Evolutionary conservation across 2,888 invertebrate genomes (phyloP).

Genomic region (Cephus sareptanus): DNA sequence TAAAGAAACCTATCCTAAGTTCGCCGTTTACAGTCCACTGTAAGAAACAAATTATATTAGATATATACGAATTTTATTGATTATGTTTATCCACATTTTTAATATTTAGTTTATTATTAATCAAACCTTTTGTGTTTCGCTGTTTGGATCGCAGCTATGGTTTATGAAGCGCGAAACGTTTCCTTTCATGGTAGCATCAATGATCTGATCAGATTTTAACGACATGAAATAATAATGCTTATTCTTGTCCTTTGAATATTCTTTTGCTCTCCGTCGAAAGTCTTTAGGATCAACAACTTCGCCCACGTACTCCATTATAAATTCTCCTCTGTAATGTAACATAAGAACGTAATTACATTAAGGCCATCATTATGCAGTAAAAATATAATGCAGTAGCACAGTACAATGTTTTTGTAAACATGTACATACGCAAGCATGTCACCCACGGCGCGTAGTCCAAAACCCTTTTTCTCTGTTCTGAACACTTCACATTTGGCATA

Average conservation of each 20-base stretch:
- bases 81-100: background rate
- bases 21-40: constrained; percentile 93
- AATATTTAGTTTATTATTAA: background rate
- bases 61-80: background rate
- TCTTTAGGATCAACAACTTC: constrained; percentile 93
- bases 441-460: constrained; percentile 85
- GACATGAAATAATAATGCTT: constrained; percentile 99
- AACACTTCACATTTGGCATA: constrained; percentile 89
- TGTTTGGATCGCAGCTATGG: constrained; percentile 98
- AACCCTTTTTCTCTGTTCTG: constrained; percentile 93
- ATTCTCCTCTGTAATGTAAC: constrained; percentile 79
- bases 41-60: constrained; percentile 29
- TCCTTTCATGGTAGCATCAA: constrained; percentile 96
- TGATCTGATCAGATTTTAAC: constrained; percentile 89
- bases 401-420: background rate
- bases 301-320: constrained; percentile 98
- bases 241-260: constrained; percentile 90
- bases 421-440: constrained; percentile 78
- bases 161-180: constrained; percentile 98
- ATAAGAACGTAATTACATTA: constrained; percentile 2
- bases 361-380: background rate
- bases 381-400: background rate
- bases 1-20: constrained; percentile 96
- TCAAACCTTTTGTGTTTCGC: constrained; percentile 89
- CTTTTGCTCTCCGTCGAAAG: constrained; percentile 87